Conservation (phyloP, 2,888 invertebrate species). For the Lasioglossum marginatum region DNA sequence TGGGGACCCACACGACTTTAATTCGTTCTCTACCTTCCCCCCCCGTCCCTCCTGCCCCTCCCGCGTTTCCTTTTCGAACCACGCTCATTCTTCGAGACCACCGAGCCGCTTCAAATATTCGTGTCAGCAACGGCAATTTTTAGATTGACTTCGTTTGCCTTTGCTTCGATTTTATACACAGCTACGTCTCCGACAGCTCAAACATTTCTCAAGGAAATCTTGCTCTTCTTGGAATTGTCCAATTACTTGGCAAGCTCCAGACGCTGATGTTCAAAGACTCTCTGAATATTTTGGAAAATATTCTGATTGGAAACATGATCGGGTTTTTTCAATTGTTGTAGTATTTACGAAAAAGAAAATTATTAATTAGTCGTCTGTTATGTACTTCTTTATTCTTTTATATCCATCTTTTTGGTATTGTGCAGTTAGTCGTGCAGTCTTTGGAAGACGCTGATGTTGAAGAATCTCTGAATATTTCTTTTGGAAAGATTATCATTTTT, state of each 20-base stretch:
- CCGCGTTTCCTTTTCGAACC: constrained; percentile 5
- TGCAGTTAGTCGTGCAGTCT: background rate
- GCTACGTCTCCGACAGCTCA: background rate
- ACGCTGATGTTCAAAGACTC: background rate
- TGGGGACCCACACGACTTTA: constrained; percentile 63
- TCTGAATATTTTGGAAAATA: background rate
- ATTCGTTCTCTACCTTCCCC: constrained; percentile 44
- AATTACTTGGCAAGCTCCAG: background rate
- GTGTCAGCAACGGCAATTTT: constrained; percentile 22
- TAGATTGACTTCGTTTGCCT: background rate
- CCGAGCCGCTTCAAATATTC: constrained; percentile 9
- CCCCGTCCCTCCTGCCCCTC: background rate
- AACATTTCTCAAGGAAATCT: background rate
- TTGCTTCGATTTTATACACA: background rate
- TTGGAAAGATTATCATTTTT: background rate
- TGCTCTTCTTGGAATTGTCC: background rate
- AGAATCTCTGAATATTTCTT: background rate
- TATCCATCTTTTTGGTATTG: background rate
- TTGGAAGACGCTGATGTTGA: background rate
- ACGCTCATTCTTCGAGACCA: constrained; percentile 31
- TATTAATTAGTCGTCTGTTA: background rate
- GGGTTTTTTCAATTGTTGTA: background rate
- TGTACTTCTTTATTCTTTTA: background rate
- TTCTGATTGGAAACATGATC: background rate
- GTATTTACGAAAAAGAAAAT: background rate